Percentiles rank a stretch among this genome's conserved stretches.
Conservation (phyloP, 1,140 invertebrate genomes). For the Lasioglossum baleicum region DNA sequence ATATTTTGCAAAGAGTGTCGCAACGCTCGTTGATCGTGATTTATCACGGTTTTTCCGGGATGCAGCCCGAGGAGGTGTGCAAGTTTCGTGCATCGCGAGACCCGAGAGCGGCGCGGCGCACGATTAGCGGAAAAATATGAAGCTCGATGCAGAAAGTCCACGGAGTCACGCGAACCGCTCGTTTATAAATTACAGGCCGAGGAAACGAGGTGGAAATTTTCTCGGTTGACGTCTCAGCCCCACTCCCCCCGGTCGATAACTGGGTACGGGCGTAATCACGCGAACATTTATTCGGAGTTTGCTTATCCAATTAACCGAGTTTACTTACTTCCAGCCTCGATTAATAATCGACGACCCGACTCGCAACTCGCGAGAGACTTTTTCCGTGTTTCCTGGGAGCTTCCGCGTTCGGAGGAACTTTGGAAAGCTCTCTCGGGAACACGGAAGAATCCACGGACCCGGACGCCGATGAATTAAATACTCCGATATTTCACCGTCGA, state of each 20-base stretch:
- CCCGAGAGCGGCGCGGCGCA: no score
- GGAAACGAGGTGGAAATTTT: constrained; percentile 22
- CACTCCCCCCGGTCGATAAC: not conserved
- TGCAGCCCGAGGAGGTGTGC: no score
- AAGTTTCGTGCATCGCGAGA: not conserved
- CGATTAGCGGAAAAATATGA: constrained; percentile 33
- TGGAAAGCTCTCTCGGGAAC: not conserved
- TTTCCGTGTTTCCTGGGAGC: constrained; percentile 3
- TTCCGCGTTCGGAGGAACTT: constrained; percentile 15
- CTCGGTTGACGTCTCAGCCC: not conserved
- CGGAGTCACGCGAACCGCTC: constrained; percentile 39
- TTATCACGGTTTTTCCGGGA: not conserved
- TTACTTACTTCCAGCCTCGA: constrained; percentile 19
- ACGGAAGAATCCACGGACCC: not conserved
- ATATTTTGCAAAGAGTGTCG: not conserved
- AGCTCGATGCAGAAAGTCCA: not conserved
- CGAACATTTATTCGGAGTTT: not conserved
- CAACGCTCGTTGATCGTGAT: not conserved
- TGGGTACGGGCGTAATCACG: constrained; percentile 4
- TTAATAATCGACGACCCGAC: constrained; percentile 23
- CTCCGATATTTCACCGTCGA: constrained; percentile 14
- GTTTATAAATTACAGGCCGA: constrained; percentile 30
- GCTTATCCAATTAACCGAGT: constrained; percentile 35
- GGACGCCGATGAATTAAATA: not conserved
- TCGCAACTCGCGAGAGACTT: not conserved